A percentile compares a stretch with the other conserved stretches of the same genome.
phyloP scores from a whole-genome alignment of 2,797 vertebrate genomes.

The Leptatherina wallacei region DNA sequence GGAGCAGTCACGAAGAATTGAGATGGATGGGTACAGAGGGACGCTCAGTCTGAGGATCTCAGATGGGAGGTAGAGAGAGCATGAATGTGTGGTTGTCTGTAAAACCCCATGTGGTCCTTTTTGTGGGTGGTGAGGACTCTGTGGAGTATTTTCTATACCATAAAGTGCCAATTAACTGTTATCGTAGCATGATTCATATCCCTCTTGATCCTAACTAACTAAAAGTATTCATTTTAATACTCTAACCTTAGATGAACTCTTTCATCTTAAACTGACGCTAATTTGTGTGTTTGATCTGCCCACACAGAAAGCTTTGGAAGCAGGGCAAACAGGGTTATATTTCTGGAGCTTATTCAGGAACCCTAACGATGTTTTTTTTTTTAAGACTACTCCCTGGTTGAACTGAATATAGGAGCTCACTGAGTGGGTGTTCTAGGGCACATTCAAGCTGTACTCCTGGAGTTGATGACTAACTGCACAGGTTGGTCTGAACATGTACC shows the following conservation, averaged over 20 bases:
- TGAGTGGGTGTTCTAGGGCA: too few species aligned
- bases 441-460: too few species aligned
- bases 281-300: background rate
- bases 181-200: constrained; percentile 2
- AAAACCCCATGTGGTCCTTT: background rate
- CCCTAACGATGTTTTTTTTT: too few species aligned
- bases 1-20: constrained; percentile 28
- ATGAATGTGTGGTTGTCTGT: constrained; percentile 6
- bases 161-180: constrained; percentile 16
- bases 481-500: too few species aligned
- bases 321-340: too few species aligned
- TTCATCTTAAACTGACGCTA: background rate
- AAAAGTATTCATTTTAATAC: background rate
- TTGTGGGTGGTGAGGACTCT: constrained; percentile 14
- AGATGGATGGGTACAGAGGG: constrained; percentile 24
- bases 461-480: too few species aligned
- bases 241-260: background rate
- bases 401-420: too few species aligned
- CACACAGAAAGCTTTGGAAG: too few species aligned
- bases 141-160: constrained; percentile 8
- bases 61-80: background rate
- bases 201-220: background rate
- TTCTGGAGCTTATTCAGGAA: too few species aligned
- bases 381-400: too few species aligned
- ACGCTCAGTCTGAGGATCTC: constrained; percentile 17